phyloP scores from a whole-genome alignment of 2,888 invertebrate genomes.

The Euplagia quadripunctaria region DNA sequence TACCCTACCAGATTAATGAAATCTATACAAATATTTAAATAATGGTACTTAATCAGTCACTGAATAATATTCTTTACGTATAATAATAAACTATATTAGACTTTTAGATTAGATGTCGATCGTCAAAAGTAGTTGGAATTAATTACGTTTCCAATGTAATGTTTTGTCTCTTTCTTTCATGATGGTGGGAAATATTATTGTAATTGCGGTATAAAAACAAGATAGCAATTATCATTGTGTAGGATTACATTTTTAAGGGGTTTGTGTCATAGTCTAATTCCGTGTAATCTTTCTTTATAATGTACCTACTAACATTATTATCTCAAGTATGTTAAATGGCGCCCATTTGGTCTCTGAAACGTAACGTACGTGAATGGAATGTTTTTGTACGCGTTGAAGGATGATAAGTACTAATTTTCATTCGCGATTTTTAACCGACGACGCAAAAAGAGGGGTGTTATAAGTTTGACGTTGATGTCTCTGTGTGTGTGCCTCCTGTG shows the following conservation, averaged over 20 bases:
- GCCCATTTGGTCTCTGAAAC: neutral
- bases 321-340: neutral
- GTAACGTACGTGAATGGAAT: neutral
- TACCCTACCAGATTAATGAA: too few relatives aligned
- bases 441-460: too few relatives aligned
- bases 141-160: neutral
- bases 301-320: neutral
- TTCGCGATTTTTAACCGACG: too few relatives aligned
- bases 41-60: neutral
- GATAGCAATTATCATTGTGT: constrained; percentile 7
- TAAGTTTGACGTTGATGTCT: too few relatives aligned
- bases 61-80: neutral
- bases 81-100: neutral
- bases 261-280: constrained; percentile 3
- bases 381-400: neutral
- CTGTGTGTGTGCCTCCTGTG: too few relatives aligned
- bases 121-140: neutral
- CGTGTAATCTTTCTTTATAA: neutral
- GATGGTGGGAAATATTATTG: neutral
- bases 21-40: neutral
- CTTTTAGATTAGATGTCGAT: neutral
- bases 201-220: constrained; percentile 4
- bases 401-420: neutral
- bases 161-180: neutral
- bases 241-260: constrained; percentile 3